Conservation (phyloP, 1,140 invertebrate species). For the Euwallacea similis region DNA sequence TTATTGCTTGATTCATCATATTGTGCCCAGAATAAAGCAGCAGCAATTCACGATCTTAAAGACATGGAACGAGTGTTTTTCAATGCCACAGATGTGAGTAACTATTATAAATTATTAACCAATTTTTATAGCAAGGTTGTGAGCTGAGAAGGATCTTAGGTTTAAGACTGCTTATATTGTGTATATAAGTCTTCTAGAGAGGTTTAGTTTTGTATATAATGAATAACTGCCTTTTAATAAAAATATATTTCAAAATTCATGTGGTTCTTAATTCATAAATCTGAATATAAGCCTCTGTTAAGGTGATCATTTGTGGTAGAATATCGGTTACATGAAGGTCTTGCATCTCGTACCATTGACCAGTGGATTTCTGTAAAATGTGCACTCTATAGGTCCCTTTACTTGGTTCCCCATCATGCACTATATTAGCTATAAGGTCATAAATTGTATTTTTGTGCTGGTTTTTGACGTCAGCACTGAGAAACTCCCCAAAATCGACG, state of each 20-base stretch:
- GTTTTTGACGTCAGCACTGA: constrained; percentile 81
- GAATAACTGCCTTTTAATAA: no score
- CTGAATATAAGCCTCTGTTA: constrained; percentile 99
- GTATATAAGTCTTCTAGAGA: no score
- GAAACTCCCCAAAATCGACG: constrained; percentile 96
- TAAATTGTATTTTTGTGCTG: constrained; percentile 83
- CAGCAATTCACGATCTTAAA: no score
- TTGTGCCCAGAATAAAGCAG: no score
- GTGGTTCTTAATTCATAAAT: constrained; percentile 64
- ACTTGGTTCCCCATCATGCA: constrained; percentile 95
- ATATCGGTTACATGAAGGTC: constrained; percentile 98
- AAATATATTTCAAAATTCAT: not conserved
- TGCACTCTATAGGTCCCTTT: constrained; percentile 95
- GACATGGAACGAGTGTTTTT: no score
- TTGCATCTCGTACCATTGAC: constrained; percentile 93
- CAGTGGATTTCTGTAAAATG: constrained; percentile 89
- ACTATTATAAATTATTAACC: no score
- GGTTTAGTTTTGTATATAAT: no score
- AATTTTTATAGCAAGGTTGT: no score
- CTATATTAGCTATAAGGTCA: constrained; percentile 96
- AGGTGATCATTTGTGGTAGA: constrained; percentile 98
- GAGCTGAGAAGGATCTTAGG: no score
- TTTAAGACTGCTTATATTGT: no score
- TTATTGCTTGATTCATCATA: not conserved
- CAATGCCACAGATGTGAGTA: no score